Evolutionary conservation across 1,140 invertebrate species (phyloP).

Genomic region (Cydia pomonella): DNA sequence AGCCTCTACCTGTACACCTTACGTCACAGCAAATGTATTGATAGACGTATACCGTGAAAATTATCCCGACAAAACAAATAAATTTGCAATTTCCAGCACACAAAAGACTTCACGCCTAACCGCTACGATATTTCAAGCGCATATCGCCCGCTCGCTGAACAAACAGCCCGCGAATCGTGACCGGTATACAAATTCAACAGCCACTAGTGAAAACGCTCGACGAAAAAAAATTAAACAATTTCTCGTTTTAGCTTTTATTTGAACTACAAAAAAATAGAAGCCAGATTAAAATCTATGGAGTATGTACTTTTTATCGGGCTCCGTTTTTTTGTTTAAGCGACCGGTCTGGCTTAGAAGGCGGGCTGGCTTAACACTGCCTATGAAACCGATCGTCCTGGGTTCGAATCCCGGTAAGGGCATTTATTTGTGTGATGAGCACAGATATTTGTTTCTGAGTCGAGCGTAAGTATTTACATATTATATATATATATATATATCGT

Average conservation of each 20-base stretch:
- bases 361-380: too few relatives aligned
- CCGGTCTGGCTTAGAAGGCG: too few relatives aligned
- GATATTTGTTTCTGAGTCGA: too few relatives aligned
- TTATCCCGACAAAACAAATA: conserved; percentile 23
- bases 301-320: not conserved
- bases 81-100: conserved; percentile 17
- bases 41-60: not conserved
- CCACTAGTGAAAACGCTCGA: conserved; percentile 20
- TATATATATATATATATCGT: too few relatives aligned
- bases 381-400: too few relatives aligned
- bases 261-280: not conserved
- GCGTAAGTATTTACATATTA: too few relatives aligned
- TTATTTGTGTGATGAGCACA: too few relatives aligned
- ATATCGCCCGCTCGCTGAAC: conserved; percentile 29
- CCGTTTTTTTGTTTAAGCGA: not conserved
- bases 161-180: conserved; percentile 32
- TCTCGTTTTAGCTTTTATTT: conserved; percentile 16
- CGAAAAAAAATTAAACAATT: conserved; percentile 13
- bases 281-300: not conserved
- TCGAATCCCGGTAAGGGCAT: too few relatives aligned
- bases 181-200: conserved; percentile 14
- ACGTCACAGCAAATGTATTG: not conserved
- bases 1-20: too few relatives aligned
- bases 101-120: conserved; percentile 19
- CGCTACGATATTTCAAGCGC: conserved; percentile 31